Evolutionary conservation across 2,797 vertebrate genomes (phyloP), one percentile per base, ranked within the genome.

Genomic region (Cynopterus sphinx): DNA sequence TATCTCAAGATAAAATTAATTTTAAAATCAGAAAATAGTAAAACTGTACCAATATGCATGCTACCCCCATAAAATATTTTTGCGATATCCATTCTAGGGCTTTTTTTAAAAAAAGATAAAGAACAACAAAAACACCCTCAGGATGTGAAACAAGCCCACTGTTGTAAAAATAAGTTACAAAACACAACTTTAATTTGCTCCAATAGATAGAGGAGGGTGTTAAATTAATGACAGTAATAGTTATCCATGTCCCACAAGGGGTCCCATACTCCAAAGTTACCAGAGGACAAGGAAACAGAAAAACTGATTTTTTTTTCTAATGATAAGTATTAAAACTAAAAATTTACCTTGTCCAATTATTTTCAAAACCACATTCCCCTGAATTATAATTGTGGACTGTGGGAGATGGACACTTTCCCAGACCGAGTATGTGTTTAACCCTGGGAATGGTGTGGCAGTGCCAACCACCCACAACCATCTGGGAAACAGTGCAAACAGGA

Each of bases 321-420:
- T 24, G 53, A 2, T 77, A 87, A 90, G 91, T 83, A 71, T 55
- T 59, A 83, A 93, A 91, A 82, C 77, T 46, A 88, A 82, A 95
- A 91, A 26, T 55, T 82, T 67, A 71, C 70, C 68, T 84, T 75
- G 67, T 59, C 57, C 67, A 94, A 91, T 75, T 81, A 84, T 55
- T 90, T 88, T 79, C 61, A 65, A 96, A 92, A 85, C 93, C 92
- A 86, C 93, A 93, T 78, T 71, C 68, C 87, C n/a, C 77, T 67
- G 93, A 90, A 82, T 85, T 90, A 87, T 39, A 77, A 94, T 31
- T 65, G 51, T n/a, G 43, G 82, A 41, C 43, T 71, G 55, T 12
- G 16, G 68, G 68, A 75, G 79, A 94, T 6, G 86, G 90, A 92
- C 5, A 39, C 65, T 92, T 97, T 86, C 83, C 95, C 93, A 97